Base-by-base conservation (phyloP, 2,797 vertebrate species). In the Erethizon dorsatum region DNA sequence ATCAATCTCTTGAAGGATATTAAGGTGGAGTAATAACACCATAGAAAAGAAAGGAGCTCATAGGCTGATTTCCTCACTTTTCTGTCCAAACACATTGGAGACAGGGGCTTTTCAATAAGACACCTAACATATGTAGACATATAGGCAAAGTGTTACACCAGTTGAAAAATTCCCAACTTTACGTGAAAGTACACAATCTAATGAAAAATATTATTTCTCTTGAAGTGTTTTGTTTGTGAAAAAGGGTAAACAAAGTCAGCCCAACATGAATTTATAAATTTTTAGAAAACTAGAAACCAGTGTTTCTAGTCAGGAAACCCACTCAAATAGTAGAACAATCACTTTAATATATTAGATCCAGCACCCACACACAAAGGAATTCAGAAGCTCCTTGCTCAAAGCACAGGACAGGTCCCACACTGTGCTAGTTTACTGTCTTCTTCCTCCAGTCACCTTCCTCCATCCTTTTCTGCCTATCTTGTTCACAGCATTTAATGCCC, bases 201-300 rank as follows among this genome's bases (percentile, higher is more conserved):
- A 45, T 45, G 28, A 57, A 57, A 95, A 90, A 89, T 54, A 52
- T 6, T 78, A 85, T 41, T 61, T 95, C 31, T 41, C 75, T 95
- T 69, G 45, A 90, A 69, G 31, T 59, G 37, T 37, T 83, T 37
- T 52, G 17, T 71, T 73, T 73, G 13, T 95, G 26, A 59, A 89
- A 85, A 28, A 57, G 9, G 26, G 37, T 78, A 26, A 85, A 47
- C 31, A 41, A 59, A 87, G 22, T 63, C 17, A 75, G 45, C 22
- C n/a, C 2, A 41, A 47, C 1, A 47, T 85, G 83, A 57, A 87
- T 59, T 59, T 52, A 54, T 26, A 83, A 63, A 71, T 54, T 63
- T 96, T 59, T 41, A 87, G 54, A 71, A 85, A 73, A 75, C 57
- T 90, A 87, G 78, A 83, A 50, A 73, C 7, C 18, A 52, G 41